Percentiles rank a stretch among this genome's conserved stretches.
phyloP scores from a whole-genome alignment of 2,888 invertebrate species.

The Colostygia pectinataria region DNA sequence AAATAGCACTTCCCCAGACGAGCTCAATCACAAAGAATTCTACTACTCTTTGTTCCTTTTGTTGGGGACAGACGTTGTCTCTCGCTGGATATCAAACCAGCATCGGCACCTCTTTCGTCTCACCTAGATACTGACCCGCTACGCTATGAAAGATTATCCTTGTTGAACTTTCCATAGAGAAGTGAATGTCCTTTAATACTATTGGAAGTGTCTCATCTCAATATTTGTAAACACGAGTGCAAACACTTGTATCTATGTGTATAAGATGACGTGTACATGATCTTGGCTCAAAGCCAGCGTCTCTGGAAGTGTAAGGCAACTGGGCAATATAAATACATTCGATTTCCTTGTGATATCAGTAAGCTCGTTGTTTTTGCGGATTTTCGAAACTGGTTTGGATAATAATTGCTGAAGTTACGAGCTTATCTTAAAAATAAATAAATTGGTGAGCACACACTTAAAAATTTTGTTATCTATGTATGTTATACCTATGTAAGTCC shows the following conservation, averaged over 20 bases:
- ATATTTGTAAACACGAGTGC: constrained; percentile 57
- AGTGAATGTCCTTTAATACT: constrained; percentile 35
- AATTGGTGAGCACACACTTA: background rate
- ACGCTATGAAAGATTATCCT: too few relatives aligned
- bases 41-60: too few relatives aligned
- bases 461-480: too few relatives aligned
- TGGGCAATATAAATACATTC: constrained; percentile 15
- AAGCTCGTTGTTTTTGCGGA: constrained; percentile 4
- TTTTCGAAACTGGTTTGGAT: background rate
- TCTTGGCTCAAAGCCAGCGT: constrained; percentile 42
- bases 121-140: too few relatives aligned
- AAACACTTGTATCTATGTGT: constrained; percentile 28
- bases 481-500: too few relatives aligned
- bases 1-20: too few relatives aligned
- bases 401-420: background rate
- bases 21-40: too few relatives aligned
- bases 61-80: too few relatives aligned
- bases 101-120: too few relatives aligned
- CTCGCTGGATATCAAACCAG: too few relatives aligned
- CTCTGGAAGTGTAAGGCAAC: constrained; percentile 13
- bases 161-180: constrained; percentile 14
- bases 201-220: constrained; percentile 32
- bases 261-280: constrained; percentile 24
- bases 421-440: constrained; percentile 3
- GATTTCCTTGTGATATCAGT: constrained; percentile 11